Evolutionary conservation across 2,113 vertebrate genomes (phyloP), one percentile per base, ranked within the genome.

Genomic region (Phodopus roborovskii): DNA sequence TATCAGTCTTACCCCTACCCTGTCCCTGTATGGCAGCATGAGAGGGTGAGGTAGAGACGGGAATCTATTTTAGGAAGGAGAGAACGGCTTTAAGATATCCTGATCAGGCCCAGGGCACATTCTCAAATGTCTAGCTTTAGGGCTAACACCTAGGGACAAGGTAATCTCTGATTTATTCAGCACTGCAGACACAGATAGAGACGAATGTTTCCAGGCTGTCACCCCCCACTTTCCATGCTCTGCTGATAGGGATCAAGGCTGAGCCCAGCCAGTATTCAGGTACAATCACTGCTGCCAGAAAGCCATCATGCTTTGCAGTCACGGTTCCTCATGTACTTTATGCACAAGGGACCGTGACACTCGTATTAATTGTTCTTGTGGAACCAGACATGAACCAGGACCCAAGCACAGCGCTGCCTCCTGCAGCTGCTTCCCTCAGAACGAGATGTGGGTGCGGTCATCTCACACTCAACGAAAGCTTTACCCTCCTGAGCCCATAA

Each of bases 401-500:
- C 9, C 68, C 48, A 48, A 42, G 56, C 56, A 88, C 88, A 91
- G 90, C 48, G 60, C 75, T 39, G 1, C 58, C 81, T 95, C n/a
- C 68, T 56, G 77, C 3, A 17, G 88, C 39, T 86, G 71, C 53
- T 90, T 92, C 33, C 24, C 94, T 94, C 82, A 93, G 88, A 26
- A 5, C 20, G 24, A 74, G 92, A 96, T 70, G 30, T 87, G 91
- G 88, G 50, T 39, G 89, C 56, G 83, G 94, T 94, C 33, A 10
- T n/a, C 86, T 16, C 88, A 94, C 62, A 88, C 91, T 81, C 82
- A 91, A 36, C 0, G 26, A 42, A 56, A 96, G 96, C 93, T 96
- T 96, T 92, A 36, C 93, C 92, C 50, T 70, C 88, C 95, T 33
- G 90, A 97, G 93, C 90, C 94, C 42, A 92, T 64, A 78, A 97